phyloP scores from a whole-genome alignment of 2,797 vertebrate genomes.

The Octomys mimax region DNA sequence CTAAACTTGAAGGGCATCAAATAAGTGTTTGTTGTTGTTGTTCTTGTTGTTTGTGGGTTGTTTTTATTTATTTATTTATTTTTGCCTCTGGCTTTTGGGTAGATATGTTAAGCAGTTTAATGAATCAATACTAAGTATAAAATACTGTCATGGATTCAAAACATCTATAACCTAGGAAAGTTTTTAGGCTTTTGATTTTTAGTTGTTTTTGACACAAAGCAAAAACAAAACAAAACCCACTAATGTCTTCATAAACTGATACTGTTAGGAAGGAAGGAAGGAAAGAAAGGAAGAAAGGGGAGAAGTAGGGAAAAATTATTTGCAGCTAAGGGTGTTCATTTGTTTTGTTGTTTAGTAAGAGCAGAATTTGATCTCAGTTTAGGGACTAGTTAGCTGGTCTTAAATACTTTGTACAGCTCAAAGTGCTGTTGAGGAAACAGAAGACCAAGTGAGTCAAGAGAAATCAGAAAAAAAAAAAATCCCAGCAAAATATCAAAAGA shows the following conservation, averaged over 20 bases:
- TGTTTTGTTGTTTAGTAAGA: not conserved
- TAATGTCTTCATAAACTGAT: not conserved
- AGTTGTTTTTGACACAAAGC: not conserved
- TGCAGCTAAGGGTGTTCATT: not conserved
- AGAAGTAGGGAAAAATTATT: not conserved
- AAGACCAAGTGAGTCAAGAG: conserved; percentile 60
- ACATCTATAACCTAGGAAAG: not conserved
- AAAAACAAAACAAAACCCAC: not conserved
- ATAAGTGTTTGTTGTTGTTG: not conserved
- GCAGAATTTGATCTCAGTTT: not conserved
- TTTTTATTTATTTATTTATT: not conserved
- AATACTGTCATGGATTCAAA: not conserved
- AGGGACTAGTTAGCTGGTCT: not conserved
- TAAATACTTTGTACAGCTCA: conserved; percentile 25
- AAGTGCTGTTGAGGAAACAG: conserved; percentile 66
- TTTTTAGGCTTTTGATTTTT: not conserved
- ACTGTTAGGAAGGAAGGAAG: not conserved
- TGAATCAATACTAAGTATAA: not conserved
- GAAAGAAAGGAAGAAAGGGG: not conserved
- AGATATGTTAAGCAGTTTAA: not conserved
- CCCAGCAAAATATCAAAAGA: conserved; percentile 24
- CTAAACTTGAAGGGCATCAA: conserved; percentile 52
- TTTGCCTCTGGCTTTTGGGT: not conserved
- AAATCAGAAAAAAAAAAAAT: conserved; percentile 27
- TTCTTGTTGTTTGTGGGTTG: not conserved